A percentile compares a stretch with the other conserved stretches of the same genome.
phyloP scores from a whole-genome alignment of 2,113 vertebrate genomes.

The Neogobius melanostomus region DNA sequence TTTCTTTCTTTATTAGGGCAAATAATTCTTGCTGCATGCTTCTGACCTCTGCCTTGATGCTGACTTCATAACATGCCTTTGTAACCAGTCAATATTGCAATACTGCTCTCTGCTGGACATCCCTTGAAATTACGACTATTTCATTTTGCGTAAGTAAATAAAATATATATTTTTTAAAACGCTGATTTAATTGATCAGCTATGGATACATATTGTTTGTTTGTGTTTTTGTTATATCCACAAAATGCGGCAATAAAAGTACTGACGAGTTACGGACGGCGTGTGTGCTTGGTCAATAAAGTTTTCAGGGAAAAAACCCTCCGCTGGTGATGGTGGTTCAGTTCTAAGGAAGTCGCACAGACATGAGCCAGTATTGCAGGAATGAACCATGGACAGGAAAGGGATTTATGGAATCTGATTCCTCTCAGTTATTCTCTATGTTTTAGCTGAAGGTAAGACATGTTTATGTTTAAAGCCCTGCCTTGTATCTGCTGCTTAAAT shows the following conservation, averaged over 20 bases:
- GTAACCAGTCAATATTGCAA: neutral
- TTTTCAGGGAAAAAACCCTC: conserved; percentile 24
- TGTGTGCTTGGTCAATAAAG: conserved; percentile 46
- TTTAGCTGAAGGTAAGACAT: conserved; percentile 44
- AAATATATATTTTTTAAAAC: neutral
- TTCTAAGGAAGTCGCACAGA: conserved; percentile 19
- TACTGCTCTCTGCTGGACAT: neutral
- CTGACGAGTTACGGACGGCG: too few relatives aligned
- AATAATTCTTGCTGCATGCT: too few relatives aligned
- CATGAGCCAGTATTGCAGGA: neutral
- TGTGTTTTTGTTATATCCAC: too few relatives aligned
- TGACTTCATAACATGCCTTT: neutral
- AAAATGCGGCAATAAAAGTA: too few relatives aligned
- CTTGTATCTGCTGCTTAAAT: neutral
- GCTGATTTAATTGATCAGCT: neutral
- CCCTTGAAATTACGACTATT: neutral
- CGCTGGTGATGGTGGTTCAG: conserved; percentile 11
- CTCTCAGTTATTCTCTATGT: neutral
- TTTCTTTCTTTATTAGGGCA: too few relatives aligned
- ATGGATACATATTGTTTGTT: neutral
- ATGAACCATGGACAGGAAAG: neutral
- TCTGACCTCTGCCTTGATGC: neutral
- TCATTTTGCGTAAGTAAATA: neutral
- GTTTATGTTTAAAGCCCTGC: neutral
- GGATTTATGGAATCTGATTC: neutral